Base-by-base conservation (phyloP, 30 jellyfish, hydroid and myxozoan genomes). In the Catostylus mosaicus region DNA sequence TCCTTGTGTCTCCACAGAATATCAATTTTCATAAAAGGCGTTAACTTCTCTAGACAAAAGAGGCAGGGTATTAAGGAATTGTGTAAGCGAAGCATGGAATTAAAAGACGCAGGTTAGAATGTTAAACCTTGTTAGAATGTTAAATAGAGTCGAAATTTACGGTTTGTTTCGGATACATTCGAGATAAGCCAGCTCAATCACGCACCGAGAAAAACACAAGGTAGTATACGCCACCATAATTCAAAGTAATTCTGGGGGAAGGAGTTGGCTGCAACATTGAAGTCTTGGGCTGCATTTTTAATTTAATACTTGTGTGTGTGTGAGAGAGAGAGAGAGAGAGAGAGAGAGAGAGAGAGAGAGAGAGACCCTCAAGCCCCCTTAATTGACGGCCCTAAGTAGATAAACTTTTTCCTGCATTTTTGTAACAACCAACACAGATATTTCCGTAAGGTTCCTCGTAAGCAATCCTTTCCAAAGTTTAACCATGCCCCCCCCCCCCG, bases 1-100 rank as follows among this genome's bases (percentile, higher is more conserved):
- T 52, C 30, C 82, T 52, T 9, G 65, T 59, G 80, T 78, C 80
- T 78, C 89, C 80, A 27, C 83, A 63, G 64, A 52, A 80, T 80
- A 65, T 80, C 79, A 48, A 43, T 34, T 80, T 80, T 65, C 90
- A 80, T 33, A 24, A 60, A 76, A 47, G 81, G 75, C 75, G 75
- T 76, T 54, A 22, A 52, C 85, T 36, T 43, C 63, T 24, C 34
- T 30, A 30, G 47, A 22, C 68, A 67, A 67, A 67, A n/a, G 63
- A 40, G 60, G 32, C 80, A 67, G 20, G 63, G 62, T n/a, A 52
- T 52, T 52, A 52, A 10, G 19, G 67, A 52, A 10, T 52, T 52
- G 24, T 52, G 8, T 3, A n/a, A 52, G 67, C 30, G 29, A 20
- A 40, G 7, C 54, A 14, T 40, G 54, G 14, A 40, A 40, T 40